phyloP scores from a whole-genome alignment of 2,113 vertebrate species.

The Coptodon bakossiorum region DNA sequence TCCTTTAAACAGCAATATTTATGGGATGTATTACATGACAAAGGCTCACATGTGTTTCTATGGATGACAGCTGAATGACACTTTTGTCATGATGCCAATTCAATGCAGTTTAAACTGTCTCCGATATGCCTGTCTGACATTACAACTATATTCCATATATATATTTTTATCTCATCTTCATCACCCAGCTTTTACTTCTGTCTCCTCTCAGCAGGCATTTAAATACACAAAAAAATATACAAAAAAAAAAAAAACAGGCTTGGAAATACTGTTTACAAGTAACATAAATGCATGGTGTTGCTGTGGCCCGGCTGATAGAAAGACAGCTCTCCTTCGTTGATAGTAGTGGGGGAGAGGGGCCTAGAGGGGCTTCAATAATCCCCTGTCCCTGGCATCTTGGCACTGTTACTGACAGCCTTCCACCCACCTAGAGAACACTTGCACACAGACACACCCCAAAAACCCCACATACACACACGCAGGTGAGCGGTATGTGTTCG shows the following conservation, averaged over 20 bases:
- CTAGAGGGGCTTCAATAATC: constrained; percentile 55
- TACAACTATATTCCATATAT: not conserved
- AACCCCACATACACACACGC: not conserved
- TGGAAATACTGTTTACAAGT: constrained; percentile 49
- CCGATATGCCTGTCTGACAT: not conserved
- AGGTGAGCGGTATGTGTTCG: constrained; percentile 42
- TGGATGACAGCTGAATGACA: constrained; percentile 30
- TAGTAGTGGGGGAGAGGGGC: constrained; percentile 42
- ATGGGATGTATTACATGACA: not conserved
- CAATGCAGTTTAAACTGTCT: constrained; percentile 7
- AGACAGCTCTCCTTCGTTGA: constrained; percentile 56
- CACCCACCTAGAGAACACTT: constrained; percentile 26
- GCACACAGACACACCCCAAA: not conserved
- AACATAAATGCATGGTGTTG: constrained; percentile 51
- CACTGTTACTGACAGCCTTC: constrained; percentile 66
- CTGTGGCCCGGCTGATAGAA: constrained; percentile 33
- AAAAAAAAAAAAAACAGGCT: constrained; percentile 10
- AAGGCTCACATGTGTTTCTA: not conserved
- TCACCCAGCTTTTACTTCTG: constrained; percentile 17
- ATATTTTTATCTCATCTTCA: constrained; percentile 6
- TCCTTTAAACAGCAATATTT: constrained; percentile 11
- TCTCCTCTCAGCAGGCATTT: constrained; percentile 20
- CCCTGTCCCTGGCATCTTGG: constrained; percentile 55
- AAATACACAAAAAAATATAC: not conserved
- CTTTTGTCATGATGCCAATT: constrained; percentile 3